Conservation (phyloP, 2,797 vertebrate species). For the Sebastes minor region DNA sequence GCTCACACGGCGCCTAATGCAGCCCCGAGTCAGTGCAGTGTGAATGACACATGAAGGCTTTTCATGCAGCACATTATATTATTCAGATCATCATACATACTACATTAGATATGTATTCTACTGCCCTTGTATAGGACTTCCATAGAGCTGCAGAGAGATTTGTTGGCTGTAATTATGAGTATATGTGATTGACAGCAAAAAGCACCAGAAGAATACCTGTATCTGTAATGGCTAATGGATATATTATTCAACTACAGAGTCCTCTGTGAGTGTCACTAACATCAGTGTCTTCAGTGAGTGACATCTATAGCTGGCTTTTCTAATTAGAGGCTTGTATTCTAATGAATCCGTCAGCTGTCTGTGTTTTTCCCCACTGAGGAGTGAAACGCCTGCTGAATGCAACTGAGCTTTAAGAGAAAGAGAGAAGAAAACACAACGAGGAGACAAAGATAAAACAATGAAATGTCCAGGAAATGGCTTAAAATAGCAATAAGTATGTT, state of each 20-base stretch:
- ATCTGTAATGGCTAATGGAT: slow-evolving; percentile 20
- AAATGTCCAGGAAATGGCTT: not conserved
- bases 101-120: not conserved
- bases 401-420: not conserved
- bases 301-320: slow-evolving; percentile 21
- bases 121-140: not conserved
- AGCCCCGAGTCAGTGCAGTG: not conserved
- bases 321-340: slow-evolving; percentile 45
- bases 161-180: slow-evolving; percentile 19
- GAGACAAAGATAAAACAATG: not conserved
- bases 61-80: slow-evolving; percentile 4
- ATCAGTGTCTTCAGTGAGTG: slow-evolving; percentile 8
- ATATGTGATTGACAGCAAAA: slow-evolving; percentile 46
- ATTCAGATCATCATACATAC: slow-evolving; percentile 15
- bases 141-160: slow-evolving; percentile 14
- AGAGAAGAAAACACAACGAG: not conserved
- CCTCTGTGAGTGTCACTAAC: slow-evolving; percentile 22
- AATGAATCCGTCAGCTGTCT: slow-evolving; percentile 34
- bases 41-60: slow-evolving; percentile 10
- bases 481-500: not conserved
- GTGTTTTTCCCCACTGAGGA: not conserved
- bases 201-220: slow-evolving; percentile 11
- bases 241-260: slow-evolving; percentile 9
- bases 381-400: not conserved
- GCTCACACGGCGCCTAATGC: not conserved